Evolutionary conservation across 2,888 invertebrate genomes (phyloP).

Genomic region (Allacma fusca): DNA sequence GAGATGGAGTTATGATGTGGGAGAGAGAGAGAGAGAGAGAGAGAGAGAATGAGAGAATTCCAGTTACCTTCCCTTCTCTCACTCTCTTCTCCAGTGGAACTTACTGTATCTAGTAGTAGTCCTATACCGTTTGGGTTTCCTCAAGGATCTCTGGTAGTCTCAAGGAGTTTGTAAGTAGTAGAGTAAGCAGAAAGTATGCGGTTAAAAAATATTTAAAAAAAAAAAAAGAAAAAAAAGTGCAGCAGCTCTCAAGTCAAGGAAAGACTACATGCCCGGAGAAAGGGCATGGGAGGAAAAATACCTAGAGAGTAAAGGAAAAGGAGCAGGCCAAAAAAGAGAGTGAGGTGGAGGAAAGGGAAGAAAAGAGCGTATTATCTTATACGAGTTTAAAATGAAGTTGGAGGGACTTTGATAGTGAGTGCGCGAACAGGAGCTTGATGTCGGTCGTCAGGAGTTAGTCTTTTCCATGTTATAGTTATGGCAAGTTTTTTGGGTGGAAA

Average conservation of each 20-base stretch:
- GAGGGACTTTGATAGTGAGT: slow-evolving; percentile 18
- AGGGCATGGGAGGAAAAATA: background rate
- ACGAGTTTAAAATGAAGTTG: slow-evolving; percentile 54
- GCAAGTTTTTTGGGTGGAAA: slow-evolving; percentile 26
- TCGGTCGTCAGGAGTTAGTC: slow-evolving; percentile 51
- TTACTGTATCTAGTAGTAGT: background rate
- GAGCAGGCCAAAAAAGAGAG: slow-evolving; percentile 19
- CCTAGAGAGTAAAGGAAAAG: background rate
- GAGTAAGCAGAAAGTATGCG: slow-evolving; percentile 32
- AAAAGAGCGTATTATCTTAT: slow-evolving; percentile 24
- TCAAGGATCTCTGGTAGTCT: background rate
- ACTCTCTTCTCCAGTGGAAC: slow-evolving; percentile 4
- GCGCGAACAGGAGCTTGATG: slow-evolving; percentile 55
- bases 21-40: slow-evolving; percentile 42
- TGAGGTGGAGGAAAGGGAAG: background rate
- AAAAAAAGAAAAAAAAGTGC: too few relatives aligned
- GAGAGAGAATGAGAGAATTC: slow-evolving; percentile 42
- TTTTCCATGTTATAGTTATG: slow-evolving; percentile 36
- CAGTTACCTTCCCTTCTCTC: slow-evolving; percentile 51
- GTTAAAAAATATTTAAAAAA: too few relatives aligned
- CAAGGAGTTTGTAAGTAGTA: slow-evolving; percentile 11
- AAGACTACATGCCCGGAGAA: too few relatives aligned
- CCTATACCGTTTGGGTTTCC: background rate
- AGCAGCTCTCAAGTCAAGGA: background rate
- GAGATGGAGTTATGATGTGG: slow-evolving; percentile 51